Evolutionary conservation across 2,797 vertebrate genomes (phyloP).

Genomic region (Enoplosus armatus): DNA sequence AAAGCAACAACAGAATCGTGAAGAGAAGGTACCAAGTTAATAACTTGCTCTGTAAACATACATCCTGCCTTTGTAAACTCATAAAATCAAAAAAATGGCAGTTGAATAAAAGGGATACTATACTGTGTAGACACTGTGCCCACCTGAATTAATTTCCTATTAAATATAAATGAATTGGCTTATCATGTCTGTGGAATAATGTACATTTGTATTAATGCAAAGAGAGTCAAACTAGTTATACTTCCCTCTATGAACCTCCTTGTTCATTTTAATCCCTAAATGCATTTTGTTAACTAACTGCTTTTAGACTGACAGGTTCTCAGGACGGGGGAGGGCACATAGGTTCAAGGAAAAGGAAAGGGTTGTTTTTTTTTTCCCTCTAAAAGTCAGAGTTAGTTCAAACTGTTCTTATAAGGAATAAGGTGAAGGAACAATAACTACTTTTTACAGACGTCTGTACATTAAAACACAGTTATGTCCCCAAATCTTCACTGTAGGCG

Average conservation of each 20-base stretch:
- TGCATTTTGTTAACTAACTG: conserved; percentile 40
- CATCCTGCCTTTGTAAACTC: conserved; percentile 70
- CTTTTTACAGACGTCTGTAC: conserved; percentile 77
- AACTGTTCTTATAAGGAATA: conserved; percentile 61
- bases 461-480: conserved; percentile 70
- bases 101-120: conserved; percentile 43
- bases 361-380: conserved; percentile 37
- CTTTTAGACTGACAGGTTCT: conserved; percentile 58
- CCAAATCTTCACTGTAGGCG: conserved; percentile 49
- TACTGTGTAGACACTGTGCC: conserved; percentile 40
- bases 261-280: conserved; percentile 52
- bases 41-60: conserved; percentile 76
- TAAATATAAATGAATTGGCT: conserved; percentile 44
- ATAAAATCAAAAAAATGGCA: conserved; percentile 70
- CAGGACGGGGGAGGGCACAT: conserved; percentile 35
- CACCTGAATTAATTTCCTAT: conserved; percentile 43
- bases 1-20: conserved; percentile 44
- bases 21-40: conserved; percentile 56
- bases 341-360: conserved; percentile 37
- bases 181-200: conserved; percentile 61
- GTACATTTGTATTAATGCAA: conserved; percentile 59
- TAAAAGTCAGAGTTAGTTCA: conserved; percentile 52
- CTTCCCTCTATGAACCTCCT: conserved; percentile 40
- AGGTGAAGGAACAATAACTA: conserved; percentile 68
- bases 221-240: conserved; percentile 38